Evolutionary conservation across 2,888 invertebrate species (phyloP), one percentile per base, ranked within the genome.

Genomic region (Emesis russula): DNA sequence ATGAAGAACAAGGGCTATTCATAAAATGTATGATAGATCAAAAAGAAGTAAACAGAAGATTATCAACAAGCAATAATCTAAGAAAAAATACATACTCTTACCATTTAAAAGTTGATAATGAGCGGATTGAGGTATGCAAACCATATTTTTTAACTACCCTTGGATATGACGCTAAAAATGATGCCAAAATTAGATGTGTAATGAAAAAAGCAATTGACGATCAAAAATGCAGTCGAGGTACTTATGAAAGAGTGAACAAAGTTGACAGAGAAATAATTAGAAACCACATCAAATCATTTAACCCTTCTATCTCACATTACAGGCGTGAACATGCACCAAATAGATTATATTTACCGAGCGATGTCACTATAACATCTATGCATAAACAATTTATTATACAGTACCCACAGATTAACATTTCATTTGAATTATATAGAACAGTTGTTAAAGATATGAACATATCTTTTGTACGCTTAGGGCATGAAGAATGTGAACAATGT

Each of bases 401-500:
- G 36, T 33, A 71, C 36, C 31, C 71, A 31, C 31, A 71, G 31
- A 13, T 71, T 9, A 6, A 71, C 13, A 15, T 71, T 33, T 71
- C 36, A 33, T 36, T 33, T 71, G 33, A 71, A 7, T n/a, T 36
- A 31, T 71, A 71, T 71, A 31, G 71, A 31, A 31, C 31, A 71
- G 31, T 74, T 44, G 41, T 74, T 11, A 74, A 74, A 74, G 44
- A 74, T 41, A 74, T 74, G 73, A 74, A 74, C 44, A 74, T 74
- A 18, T 74, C 73, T 38, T 74, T 74, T 73, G 38, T 38, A n/a
- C 73, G 38, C 7, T 36, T 73, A 31, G 73, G n/a, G 2, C 33
- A 41, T 38, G 73, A 73, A 18, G 73, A 73, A 38, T 73, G 36
- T 36, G 73, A 73, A 13, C 73, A 73, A 73, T 73, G 73, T 73